Conservation (phyloP, 2,113 vertebrate species). For the Mixornis gularis region DNA sequence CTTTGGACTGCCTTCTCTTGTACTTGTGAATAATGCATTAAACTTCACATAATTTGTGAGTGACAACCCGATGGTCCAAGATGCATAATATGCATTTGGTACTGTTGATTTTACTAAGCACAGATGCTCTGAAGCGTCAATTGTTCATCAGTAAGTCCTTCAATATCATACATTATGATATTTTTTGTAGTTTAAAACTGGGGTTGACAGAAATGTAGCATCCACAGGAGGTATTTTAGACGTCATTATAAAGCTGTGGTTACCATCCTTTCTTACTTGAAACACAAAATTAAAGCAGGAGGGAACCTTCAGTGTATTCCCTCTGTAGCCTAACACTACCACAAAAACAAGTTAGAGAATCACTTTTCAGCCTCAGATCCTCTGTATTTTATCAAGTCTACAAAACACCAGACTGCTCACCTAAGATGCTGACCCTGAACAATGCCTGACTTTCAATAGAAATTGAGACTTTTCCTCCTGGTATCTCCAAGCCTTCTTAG, state of each 20-base stretch:
- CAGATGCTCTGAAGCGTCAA: conserved; percentile 17
- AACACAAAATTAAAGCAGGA: not conserved
- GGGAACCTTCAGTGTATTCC: not conserved
- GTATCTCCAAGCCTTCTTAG: not conserved
- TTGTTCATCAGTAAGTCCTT: conserved; percentile 34
- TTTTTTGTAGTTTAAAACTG: not conserved
- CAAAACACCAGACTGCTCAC: not conserved
- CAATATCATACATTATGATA: not conserved
- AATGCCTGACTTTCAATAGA: not conserved
- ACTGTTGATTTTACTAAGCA: conserved; percentile 26
- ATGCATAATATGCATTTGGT: conserved; percentile 28
- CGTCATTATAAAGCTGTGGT: not conserved
- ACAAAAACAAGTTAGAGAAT: not conserved
- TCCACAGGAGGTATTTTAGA: not conserved
- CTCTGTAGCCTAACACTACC: not conserved
- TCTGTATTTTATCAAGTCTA: conserved; percentile 5
- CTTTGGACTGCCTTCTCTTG: conserved; percentile 2
- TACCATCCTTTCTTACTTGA: not conserved
- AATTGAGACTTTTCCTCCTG: not conserved
- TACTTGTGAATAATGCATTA: conserved; percentile 40
- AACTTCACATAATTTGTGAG: conserved; percentile 39
- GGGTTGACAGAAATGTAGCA: not conserved
- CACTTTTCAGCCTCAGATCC: not conserved
- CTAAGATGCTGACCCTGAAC: not conserved
- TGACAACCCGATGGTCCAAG: conserved; percentile 2